Evolutionary conservation across 2,113 vertebrate species (phyloP).

Genomic region (Crotalus tigris): DNA sequence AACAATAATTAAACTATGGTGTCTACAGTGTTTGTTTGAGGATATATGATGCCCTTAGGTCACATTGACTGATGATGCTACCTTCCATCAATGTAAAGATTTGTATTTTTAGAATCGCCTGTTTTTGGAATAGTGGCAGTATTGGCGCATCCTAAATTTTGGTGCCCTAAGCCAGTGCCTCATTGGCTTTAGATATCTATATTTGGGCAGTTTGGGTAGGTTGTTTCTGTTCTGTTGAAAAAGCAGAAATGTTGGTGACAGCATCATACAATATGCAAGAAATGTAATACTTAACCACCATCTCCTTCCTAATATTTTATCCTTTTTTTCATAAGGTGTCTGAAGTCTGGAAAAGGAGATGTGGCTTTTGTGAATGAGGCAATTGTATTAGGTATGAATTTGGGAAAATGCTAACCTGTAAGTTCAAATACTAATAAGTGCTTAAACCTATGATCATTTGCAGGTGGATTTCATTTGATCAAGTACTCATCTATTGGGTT

Average conservation of each 20-base stretch:
- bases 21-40: not conserved
- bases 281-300: not conserved
- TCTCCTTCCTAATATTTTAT: slow-evolving; percentile 14
- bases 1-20: not conserved
- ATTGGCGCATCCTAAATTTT: not conserved
- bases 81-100: not conserved
- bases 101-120: not conserved
- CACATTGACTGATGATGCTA: not conserved
- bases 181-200: not conserved
- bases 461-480: not conserved
- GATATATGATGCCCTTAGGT: not conserved
- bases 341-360: slow-evolving; percentile 74
- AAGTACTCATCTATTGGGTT: not conserved
- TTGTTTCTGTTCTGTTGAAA: not conserved
- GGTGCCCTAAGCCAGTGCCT: not conserved
- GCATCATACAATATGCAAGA: not conserved
- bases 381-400: slow-evolving; percentile 75
- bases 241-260: not conserved
- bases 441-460: not conserved
- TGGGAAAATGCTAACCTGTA: not conserved
- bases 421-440: not conserved
- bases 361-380: slow-evolving; percentile 86
- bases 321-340: slow-evolving; percentile 72
- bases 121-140: not conserved
- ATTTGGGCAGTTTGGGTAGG: not conserved